phyloP scores from a whole-genome alignment of 2,113 vertebrate genomes.

The Odontesthes bonariensis region DNA sequence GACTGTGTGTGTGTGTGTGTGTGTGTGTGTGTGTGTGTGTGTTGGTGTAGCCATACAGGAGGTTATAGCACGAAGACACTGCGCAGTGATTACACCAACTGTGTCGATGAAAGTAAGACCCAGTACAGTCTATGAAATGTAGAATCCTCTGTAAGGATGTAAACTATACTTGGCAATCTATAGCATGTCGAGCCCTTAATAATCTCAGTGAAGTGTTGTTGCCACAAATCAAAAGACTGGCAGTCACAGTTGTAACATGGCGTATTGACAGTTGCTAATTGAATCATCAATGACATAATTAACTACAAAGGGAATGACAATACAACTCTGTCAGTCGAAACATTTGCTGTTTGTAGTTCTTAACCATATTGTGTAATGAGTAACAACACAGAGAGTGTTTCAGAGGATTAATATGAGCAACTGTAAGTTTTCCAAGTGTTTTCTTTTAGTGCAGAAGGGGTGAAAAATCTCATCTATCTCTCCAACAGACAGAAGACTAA shows the following conservation, averaged over 20 bases:
- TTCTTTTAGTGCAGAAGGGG: not conserved
- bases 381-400: not conserved
- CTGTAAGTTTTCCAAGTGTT: not conserved
- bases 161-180: conserved; percentile 56
- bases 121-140: conserved; percentile 26
- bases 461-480: not conserved
- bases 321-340: conserved; percentile 39
- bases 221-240: conserved; percentile 24
- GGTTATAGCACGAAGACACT: conserved; percentile 28
- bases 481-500: not conserved
- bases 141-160: conserved; percentile 40
- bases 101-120: conserved; percentile 45
- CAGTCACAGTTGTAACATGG: conserved; percentile 34
- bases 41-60: conserved; percentile 26
- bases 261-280: conserved; percentile 24
- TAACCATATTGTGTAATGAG: not conserved
- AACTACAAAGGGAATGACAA: conserved; percentile 23
- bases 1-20: conserved; percentile 21
- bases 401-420: not conserved
- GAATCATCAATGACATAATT: conserved; percentile 27
- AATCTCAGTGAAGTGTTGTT: conserved; percentile 13
- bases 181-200: conserved; percentile 27
- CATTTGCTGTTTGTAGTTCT: conserved; percentile 5
- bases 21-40: conserved; percentile 18
- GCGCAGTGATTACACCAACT: conserved; percentile 21